These are phyloP conservation scores for Stenurella melanura DNA, from an alignment of 2,888 invertebrate species.

Conservation along the genomic window DNA sequence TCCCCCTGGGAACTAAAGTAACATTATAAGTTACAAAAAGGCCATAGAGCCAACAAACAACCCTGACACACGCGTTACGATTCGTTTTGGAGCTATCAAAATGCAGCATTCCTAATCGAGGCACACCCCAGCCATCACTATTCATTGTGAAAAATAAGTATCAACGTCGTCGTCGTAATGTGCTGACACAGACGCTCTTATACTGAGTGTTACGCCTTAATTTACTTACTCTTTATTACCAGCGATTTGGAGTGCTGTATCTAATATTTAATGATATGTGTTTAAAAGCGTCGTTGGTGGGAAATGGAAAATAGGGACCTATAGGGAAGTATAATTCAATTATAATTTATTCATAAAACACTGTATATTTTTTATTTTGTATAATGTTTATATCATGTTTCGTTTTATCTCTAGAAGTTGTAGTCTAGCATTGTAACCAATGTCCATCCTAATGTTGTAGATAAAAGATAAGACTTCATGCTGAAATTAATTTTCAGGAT, in stretches of 20 bases:
- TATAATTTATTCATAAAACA: too few species aligned
- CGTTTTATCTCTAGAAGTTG: too few species aligned
- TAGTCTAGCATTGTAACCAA: too few species aligned
- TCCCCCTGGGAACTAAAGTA: constrained; percentile 45
- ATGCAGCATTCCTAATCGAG: constrained; percentile 64
- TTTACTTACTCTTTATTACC: constrained; percentile 42
- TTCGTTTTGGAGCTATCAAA: constrained; percentile 64
- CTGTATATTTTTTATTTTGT: too few species aligned
- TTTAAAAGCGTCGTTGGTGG: constrained; percentile 13
- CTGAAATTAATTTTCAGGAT: too few species aligned
- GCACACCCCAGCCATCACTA: constrained; percentile 66
- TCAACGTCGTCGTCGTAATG: constrained; percentile 47
- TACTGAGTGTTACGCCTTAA: constrained; percentile 60
- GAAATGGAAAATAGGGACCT: not conserved
- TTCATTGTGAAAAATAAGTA: constrained; percentile 51
- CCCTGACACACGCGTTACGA: constrained; percentile 58
- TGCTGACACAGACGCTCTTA: constrained; percentile 51
- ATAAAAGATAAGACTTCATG: too few species aligned
- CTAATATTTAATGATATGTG: not conserved
- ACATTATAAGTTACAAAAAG: constrained; percentile 47
- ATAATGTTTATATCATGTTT: too few species aligned
- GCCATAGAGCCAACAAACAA: constrained; percentile 41
- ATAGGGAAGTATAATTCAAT: not conserved
- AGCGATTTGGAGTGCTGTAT: constrained; percentile 23
- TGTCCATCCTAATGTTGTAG: too few species aligned